phyloP scores from a whole-genome alignment of 2,797 vertebrate species.

The Parauchenoglanis ngamensis region DNA sequence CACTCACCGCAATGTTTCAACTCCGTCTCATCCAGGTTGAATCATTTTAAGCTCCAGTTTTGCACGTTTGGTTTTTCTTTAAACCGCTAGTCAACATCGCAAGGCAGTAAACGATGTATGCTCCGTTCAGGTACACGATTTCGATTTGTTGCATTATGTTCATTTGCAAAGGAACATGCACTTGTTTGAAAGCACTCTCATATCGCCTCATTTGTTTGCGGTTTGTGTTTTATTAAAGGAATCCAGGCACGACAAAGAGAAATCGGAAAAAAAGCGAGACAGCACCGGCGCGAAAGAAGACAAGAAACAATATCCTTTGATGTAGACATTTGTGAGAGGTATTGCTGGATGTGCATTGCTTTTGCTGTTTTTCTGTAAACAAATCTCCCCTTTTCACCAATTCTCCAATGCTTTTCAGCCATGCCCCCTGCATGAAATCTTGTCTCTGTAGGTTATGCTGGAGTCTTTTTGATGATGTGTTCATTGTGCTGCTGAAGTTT shows the following conservation, averaged over 20 bases:
- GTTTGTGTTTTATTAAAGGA: slow-evolving; percentile 70
- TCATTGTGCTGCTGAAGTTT: background rate
- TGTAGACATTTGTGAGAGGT: slow-evolving; percentile 60
- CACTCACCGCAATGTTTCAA: no score
- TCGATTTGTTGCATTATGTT: background rate
- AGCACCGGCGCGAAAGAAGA: slow-evolving; percentile 86
- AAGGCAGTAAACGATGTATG: no score
- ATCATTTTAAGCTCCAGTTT: background rate
- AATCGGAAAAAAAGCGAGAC: slow-evolving; percentile 83
- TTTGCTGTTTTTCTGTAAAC: background rate
- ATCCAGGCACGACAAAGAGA: slow-evolving; percentile 88
- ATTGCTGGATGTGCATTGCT: slow-evolving; percentile 11
- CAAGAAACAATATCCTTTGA: slow-evolving; percentile 94
- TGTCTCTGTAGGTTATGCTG: background rate
- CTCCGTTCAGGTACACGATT: no score
- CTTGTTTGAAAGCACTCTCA: slow-evolving; percentile 30
- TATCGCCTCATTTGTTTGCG: background rate
- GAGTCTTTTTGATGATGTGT: background rate
- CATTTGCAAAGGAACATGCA: slow-evolving; percentile 15
- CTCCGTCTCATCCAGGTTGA: background rate
- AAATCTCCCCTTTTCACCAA: background rate
- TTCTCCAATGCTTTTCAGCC: background rate
- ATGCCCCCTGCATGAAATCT: background rate
- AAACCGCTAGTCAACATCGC: no score
- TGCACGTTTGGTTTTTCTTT: no score